phyloP scores from a whole-genome alignment of 1,140 invertebrate genomes.

The Ridgeia piscesae region DNA sequence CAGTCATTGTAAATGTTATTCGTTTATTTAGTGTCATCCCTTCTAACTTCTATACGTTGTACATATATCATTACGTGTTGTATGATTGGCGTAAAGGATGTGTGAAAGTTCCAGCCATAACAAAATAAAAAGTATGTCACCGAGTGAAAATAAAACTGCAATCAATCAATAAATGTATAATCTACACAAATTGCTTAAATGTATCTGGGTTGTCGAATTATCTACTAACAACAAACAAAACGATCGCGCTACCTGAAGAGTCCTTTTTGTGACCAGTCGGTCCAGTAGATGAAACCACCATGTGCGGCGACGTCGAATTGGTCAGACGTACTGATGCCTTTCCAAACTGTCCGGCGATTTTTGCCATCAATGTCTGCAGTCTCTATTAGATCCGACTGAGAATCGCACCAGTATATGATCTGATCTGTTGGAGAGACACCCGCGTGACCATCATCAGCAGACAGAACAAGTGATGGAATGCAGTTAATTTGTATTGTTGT shows the following conservation, averaged over 20 bases:
- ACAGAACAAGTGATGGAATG: neutral
- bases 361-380: slow-evolving; percentile 16
- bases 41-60: too few relatives aligned
- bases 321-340: neutral
- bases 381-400: slow-evolving; percentile 16
- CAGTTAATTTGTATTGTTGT: neutral
- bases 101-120: too few relatives aligned
- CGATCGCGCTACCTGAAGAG: neutral
- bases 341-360: slow-evolving; percentile 1
- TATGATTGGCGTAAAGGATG: too few relatives aligned
- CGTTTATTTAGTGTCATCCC: too few relatives aligned
- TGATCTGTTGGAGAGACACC: neutral
- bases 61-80: too few relatives aligned
- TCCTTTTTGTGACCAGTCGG: slow-evolving; percentile 17
- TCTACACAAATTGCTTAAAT: neutral
- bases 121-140: too few relatives aligned
- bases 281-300: slow-evolving; percentile 22
- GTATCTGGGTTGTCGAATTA: neutral
- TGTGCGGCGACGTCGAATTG: slow-evolving; percentile 15
- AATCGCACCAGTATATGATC: slow-evolving; percentile 20
- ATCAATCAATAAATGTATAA: too few relatives aligned
- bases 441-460: neutral
- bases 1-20: too few relatives aligned
- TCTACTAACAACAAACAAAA: neutral
- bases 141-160: too few relatives aligned